Base-by-base conservation (phyloP, 2,797 vertebrate species). In the Rallus crepitans region DNA sequence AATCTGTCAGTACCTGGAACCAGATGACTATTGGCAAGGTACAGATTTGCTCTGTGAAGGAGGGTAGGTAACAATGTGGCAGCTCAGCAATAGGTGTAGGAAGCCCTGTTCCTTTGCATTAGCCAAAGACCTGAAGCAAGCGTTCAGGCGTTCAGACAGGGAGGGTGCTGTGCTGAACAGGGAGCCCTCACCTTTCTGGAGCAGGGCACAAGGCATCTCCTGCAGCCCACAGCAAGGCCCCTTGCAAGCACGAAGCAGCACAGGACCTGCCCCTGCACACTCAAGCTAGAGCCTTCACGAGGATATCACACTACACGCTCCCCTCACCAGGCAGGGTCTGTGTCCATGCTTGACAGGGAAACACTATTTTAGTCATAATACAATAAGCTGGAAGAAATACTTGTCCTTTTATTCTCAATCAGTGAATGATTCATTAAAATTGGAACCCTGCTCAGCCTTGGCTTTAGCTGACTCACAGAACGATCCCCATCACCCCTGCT, bases 201-300 rank as follows among this genome's bases (percentile, higher is more conserved):
- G 65, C 1, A 0, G 42, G 19, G 27, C 2, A 2, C 6, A 9
- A 0, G 4, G 40, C 57, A 24, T 0, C 24, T 2, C 7, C 14
- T 2, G 7, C 64, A 71, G 64, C 15, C n/a, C 40, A 7, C 4
- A 2, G n/a, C 61, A 12, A 40, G 31, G 4, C 11, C 52, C 37
- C 61, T 45, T 5, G 14, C 20, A 27, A 15, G 18, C 0, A 48
- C 15, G 4, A 12, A 19, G 42, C 30, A 21, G 47, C 23, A 2
- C 13, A 1, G 0, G 47, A 35, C 27, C 48, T 25, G n/a, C 21
- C 45, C 68, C 50, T 82, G 60, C 33, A 47, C 24, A 1, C 86
- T 59, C 28, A 6, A 37, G 9, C 0, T 2, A 19, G 19, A 13
- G 47, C 47, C 4, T n/a, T 11, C 45, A 4, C 19, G 7, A 18